Conservation (phyloP, 2,888 invertebrate species). For the Ernsta delagoae region DNA sequence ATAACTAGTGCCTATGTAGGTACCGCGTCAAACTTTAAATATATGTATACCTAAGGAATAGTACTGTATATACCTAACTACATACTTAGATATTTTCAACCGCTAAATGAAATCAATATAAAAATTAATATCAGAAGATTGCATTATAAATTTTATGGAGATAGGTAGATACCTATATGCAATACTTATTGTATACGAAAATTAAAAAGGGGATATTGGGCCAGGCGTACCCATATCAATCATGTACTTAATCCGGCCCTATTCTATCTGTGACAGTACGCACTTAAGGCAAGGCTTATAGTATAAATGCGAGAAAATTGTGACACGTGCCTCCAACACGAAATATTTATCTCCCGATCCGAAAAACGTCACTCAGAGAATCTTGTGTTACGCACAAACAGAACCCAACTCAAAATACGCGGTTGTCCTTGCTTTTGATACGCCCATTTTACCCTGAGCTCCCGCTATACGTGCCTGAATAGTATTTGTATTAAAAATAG, state of each 20-base stretch:
- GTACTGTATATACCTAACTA: too few species aligned
- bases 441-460: conserved; percentile 39
- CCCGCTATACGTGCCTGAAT: conserved; percentile 36
- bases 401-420: conserved; percentile 56
- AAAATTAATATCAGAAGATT: too few species aligned
- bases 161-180: too few species aligned
- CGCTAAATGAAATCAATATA: too few species aligned
- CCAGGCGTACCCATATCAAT: conserved; percentile 12
- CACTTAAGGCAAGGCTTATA: conserved; percentile 21
- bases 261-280: conserved; percentile 14
- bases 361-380: conserved; percentile 66
- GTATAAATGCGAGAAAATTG: conserved; percentile 26
- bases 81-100: too few species aligned
- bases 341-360: conserved; percentile 52
- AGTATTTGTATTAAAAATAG: conserved; percentile 42
- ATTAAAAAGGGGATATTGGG: not conserved
- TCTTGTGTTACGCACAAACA: conserved; percentile 73
- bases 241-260: conserved; percentile 11
- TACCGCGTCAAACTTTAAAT: too few species aligned
- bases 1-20: too few species aligned
- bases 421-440: conserved; percentile 42
- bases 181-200: not conserved
- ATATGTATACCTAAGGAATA: too few species aligned
- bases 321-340: conserved; percentile 40
- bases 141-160: too few species aligned